phyloP scores from a whole-genome alignment of 2,888 invertebrate genomes.

The Ametastegia equiseti region DNA sequence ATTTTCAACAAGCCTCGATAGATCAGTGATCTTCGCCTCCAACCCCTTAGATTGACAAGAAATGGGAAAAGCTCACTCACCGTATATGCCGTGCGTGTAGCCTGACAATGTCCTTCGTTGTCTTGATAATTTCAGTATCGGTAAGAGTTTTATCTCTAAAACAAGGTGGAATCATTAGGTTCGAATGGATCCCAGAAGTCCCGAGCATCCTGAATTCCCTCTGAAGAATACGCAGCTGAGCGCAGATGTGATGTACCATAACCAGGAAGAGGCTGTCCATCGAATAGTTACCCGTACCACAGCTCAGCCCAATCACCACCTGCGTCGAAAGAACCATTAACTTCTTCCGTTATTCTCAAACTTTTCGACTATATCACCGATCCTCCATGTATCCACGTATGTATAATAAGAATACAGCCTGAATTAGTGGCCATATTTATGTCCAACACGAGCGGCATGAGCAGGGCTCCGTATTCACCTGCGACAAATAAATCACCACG shows the following conservation, averaged over 20 bases:
- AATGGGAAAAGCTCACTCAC: not conserved
- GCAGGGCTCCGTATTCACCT: constrained; percentile 46
- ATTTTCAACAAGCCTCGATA: not conserved
- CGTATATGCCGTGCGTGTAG: constrained; percentile 18
- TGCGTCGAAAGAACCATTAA: constrained; percentile 24
- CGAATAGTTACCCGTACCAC: constrained; percentile 53
- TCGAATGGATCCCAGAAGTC: not conserved
- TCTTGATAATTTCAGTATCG: not conserved
- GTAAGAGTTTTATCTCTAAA: not conserved
- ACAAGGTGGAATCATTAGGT: not conserved
- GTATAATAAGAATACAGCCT: not conserved
- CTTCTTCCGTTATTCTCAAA: not conserved
- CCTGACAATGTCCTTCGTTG: not conserved
- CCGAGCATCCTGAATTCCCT: constrained; percentile 46
- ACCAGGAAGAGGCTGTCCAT: constrained; percentile 56
- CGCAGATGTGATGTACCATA: constrained; percentile 52
- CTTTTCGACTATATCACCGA: constrained; percentile 1
- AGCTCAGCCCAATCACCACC: constrained; percentile 52
- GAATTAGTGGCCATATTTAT: constrained; percentile 18
- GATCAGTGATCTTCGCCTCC: not conserved
- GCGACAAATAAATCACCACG: constrained; percentile 51
- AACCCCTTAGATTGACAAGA: not conserved
- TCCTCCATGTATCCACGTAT: too few species aligned
- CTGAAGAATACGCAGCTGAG: constrained; percentile 54
- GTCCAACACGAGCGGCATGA: not conserved